Conservation (phyloP, 2,113 vertebrate species). For the Scomber scombrus region DNA sequence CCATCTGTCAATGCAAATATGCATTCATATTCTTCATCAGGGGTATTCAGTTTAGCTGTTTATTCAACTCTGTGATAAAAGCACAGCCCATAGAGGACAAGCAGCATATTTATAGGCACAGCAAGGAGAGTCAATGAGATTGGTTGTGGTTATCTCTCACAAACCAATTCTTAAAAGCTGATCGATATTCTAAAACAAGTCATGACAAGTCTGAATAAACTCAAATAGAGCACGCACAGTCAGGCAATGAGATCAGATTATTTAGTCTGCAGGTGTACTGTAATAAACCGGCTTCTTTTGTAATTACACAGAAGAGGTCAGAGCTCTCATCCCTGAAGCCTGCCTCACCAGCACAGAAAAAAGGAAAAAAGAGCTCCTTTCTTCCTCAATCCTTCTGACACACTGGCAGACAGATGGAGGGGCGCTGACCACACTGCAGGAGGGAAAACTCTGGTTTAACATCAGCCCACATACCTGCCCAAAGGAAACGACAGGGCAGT, state of each 20-base stretch:
- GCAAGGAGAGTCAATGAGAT: background rate
- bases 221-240: constrained; percentile 9
- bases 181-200: background rate
- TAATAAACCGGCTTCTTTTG: constrained; percentile 51
- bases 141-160: background rate
- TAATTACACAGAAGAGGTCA: constrained; percentile 70
- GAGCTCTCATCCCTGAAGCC: constrained; percentile 49
- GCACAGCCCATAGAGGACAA: constrained; percentile 37
- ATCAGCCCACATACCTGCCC: constrained; percentile 59
- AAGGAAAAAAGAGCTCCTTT: constrained; percentile 5
- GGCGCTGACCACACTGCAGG: constrained; percentile 57
- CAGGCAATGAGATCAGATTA: constrained; percentile 28
- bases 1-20: constrained; percentile 64
- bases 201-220: constrained; percentile 21
- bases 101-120: constrained; percentile 19
- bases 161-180: constrained; percentile 7
- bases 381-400: constrained; percentile 49
- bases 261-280: constrained; percentile 48
- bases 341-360: constrained; percentile 17
- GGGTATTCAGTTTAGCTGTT: constrained; percentile 27
- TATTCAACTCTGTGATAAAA: constrained; percentile 35
- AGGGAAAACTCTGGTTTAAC: constrained; percentile 48
- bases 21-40: constrained; percentile 28
- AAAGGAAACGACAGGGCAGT: constrained; percentile 21
- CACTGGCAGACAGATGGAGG: constrained; percentile 61